A percentile compares a stretch with the other conserved stretches of the same genome.
Evolutionary conservation across 1,140 invertebrate genomes (phyloP).

Genomic region (Pectinophora gossypiella): DNA sequence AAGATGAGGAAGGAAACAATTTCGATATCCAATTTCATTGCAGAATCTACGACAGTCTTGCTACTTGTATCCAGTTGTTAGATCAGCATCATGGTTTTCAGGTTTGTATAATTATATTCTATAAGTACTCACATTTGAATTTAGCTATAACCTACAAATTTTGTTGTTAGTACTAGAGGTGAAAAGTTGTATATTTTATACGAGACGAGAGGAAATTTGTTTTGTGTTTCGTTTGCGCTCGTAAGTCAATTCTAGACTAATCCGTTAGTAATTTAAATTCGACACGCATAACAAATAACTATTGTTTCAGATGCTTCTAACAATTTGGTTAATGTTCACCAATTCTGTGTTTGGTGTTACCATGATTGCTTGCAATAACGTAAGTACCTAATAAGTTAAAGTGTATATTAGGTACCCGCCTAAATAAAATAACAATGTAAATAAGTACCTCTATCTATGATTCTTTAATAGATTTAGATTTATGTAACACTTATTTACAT

Average conservation of each 20-base stretch:
- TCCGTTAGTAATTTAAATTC: no score
- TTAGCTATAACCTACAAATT: neutral
- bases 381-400: no score
- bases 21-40: conserved; percentile 36
- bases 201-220: neutral
- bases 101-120: conserved; percentile 18
- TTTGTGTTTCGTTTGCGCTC: neutral
- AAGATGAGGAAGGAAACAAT: conserved; percentile 8
- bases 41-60: conserved; percentile 44
- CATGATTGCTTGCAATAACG: conserved; percentile 34
- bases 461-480: no score
- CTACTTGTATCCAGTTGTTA: conserved; percentile 32
- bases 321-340: conserved; percentile 52
- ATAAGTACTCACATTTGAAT: neutral
- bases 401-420: no score
- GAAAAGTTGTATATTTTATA: no score
- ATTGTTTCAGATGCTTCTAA: conserved; percentile 42
- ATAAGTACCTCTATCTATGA: no score
- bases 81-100: conserved; percentile 44
- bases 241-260: no score
- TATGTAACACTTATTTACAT: no score
- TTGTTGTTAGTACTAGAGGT: no score
- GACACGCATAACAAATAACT: no score
- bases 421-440: no score
- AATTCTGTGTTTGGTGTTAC: conserved; percentile 40